phyloP scores from a whole-genome alignment of 2,113 vertebrate species.

The Neolamprologus toae region DNA sequence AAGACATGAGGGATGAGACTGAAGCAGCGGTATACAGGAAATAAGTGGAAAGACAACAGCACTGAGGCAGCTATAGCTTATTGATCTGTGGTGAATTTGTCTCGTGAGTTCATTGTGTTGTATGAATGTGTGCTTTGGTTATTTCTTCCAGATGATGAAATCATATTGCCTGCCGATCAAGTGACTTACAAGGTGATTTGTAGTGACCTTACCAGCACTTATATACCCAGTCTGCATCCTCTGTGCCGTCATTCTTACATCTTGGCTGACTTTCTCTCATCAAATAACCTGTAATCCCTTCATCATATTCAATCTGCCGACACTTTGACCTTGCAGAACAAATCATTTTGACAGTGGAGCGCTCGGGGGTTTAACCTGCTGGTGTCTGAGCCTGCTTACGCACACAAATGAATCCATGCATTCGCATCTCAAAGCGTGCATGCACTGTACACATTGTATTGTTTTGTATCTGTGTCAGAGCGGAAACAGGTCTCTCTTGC shows the following conservation, averaged over 20 bases:
- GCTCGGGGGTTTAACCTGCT: background rate
- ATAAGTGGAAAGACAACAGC: background rate
- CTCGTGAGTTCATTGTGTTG: conserved; percentile 10
- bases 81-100: conserved; percentile 26
- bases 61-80: background rate
- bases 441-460: background rate
- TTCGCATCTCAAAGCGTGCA: background rate
- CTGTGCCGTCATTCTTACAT: background rate
- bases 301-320: background rate
- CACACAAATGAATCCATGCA: conserved; percentile 9
- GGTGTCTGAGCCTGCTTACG: background rate
- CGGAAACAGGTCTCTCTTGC: conserved; percentile 31
- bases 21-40: background rate
- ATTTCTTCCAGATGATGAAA: conserved; percentile 50
- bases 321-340: background rate
- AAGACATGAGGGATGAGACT: background rate
- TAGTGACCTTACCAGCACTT: background rate
- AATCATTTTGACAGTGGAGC: background rate
- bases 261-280: background rate
- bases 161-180: background rate
- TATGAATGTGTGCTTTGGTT: background rate
- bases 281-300: background rate
- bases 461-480: conserved; percentile 28
- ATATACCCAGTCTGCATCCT: background rate
- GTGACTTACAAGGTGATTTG: conserved; percentile 13